Conservation (phyloP, 2,888 invertebrate species). For the Ectobius pallidus region DNA sequence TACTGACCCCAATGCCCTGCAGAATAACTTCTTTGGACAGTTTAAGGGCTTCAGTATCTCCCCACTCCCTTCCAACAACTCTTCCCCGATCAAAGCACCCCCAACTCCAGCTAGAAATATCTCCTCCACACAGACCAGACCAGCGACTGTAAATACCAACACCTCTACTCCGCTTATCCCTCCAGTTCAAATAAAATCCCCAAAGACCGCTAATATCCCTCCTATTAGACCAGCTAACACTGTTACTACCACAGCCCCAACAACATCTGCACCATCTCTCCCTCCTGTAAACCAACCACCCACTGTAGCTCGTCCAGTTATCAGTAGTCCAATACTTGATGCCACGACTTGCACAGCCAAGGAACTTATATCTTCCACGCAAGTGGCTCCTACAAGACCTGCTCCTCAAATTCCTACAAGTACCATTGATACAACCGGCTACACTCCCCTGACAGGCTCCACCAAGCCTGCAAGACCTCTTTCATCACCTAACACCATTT, state of each 20-base stretch:
- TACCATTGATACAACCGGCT: not conserved
- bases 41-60: constrained; percentile 85
- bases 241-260: not conserved
- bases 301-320: constrained; percentile 69
- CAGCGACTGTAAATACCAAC: constrained; percentile 33
- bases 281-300: constrained; percentile 69
- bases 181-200: constrained; percentile 49
- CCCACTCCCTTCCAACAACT: constrained; percentile 31
- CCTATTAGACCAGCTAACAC: constrained; percentile 48
- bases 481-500: constrained; percentile 54
- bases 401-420: constrained; percentile 63
- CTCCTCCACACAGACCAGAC: not conserved
- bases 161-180: constrained; percentile 25
- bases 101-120: constrained; percentile 40
- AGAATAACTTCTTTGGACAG: constrained; percentile 77
- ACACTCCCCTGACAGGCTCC: constrained; percentile 18
- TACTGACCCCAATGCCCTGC: constrained; percentile 11
- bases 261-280: constrained; percentile 52
- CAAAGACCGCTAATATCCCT: constrained; percentile 45
- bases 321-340: constrained; percentile 81
- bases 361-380: constrained; percentile 67
- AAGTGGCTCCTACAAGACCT: constrained; percentile 56
- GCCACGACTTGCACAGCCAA: constrained; percentile 81
- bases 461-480: constrained; percentile 56
- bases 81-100: constrained; percentile 36